Evolutionary conservation across 2,888 invertebrate genomes (phyloP).

Genomic region (Drosophila suboccidentalis): DNA sequence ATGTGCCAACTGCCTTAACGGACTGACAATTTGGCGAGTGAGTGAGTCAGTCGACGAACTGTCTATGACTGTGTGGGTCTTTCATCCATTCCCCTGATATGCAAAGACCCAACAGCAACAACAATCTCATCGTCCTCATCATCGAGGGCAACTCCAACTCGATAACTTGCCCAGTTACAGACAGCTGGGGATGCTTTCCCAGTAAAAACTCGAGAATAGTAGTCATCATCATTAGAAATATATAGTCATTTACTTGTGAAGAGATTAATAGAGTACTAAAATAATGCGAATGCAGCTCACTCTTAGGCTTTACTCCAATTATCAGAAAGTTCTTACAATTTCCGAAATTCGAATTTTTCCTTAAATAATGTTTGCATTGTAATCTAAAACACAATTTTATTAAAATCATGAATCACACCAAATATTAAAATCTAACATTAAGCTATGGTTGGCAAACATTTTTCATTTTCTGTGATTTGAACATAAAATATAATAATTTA

Average conservation of each 20-base stretch:
- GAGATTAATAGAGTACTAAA: neutral
- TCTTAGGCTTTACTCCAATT: neutral
- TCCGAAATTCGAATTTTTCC: neutral
- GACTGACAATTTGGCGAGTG: slow-evolving; percentile 65
- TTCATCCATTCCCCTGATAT: neutral
- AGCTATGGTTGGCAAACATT: neutral
- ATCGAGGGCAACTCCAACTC: slow-evolving; percentile 1
- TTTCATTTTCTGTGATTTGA: neutral
- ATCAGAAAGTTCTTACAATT: neutral
- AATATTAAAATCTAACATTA: neutral
- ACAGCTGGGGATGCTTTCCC: slow-evolving; percentile 16
- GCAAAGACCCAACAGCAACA: slow-evolving; percentile 15
- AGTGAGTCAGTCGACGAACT: slow-evolving; percentile 26
- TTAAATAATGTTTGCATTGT: neutral
- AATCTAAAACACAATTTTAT: neutral
- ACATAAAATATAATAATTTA: neutral
- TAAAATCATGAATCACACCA: neutral
- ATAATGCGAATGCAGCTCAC: neutral
- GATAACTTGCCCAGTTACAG: slow-evolving; percentile 12
- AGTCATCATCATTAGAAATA: neutral
- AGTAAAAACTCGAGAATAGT: slow-evolving; percentile 17
- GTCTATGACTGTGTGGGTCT: slow-evolving; percentile 10
- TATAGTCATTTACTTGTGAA: neutral
- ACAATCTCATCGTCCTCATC: slow-evolving; percentile 17
- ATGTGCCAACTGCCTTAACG: slow-evolving; percentile 68